Conservation (phyloP, 2,888 invertebrate species). For the Xanthia togata region DNA sequence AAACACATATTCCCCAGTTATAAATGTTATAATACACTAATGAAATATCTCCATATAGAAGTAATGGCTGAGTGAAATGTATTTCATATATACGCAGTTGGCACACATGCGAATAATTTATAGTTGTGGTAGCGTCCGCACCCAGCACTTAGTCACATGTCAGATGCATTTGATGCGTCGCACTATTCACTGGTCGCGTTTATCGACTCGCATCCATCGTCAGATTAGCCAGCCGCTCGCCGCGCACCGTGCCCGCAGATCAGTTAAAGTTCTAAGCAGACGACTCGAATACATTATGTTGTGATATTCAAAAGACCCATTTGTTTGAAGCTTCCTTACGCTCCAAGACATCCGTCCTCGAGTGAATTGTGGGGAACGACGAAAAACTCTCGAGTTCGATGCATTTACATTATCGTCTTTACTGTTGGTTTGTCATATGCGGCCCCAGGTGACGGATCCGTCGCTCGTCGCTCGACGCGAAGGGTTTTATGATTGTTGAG, state of each 20-base stretch:
- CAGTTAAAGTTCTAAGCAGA: conserved; percentile 56
- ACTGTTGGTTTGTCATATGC: conserved; percentile 74
- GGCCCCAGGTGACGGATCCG: conserved; percentile 71
- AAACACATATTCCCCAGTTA: conserved; percentile 43
- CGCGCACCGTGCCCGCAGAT: conserved; percentile 53
- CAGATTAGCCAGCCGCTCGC: conserved; percentile 75
- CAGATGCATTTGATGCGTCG: conserved; percentile 78
- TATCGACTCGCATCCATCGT: conserved; percentile 77
- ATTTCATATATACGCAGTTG: conserved; percentile 70
- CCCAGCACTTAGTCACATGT: conserved; percentile 85
- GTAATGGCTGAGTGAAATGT: conserved; percentile 57
- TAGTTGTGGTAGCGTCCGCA: conserved; percentile 77
- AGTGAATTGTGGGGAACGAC: conserved; percentile 72
- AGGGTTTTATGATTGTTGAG: conserved; percentile 68
- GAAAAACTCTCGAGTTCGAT: conserved; percentile 73
- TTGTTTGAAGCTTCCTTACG: conserved; percentile 73
- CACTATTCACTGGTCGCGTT: conserved; percentile 77
- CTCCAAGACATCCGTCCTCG: conserved; percentile 69
- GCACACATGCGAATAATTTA: conserved; percentile 76
- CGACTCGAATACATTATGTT: conserved; percentile 56
- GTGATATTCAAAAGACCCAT: conserved; percentile 51
- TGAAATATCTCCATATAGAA: conserved; percentile 53
- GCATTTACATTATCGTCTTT: conserved; percentile 80
- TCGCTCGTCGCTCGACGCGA: conserved; percentile 63
- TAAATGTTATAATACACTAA: conserved; percentile 33